Base-by-base conservation (phyloP, 1,140 invertebrate species). In the Megathymus violae region DNA sequence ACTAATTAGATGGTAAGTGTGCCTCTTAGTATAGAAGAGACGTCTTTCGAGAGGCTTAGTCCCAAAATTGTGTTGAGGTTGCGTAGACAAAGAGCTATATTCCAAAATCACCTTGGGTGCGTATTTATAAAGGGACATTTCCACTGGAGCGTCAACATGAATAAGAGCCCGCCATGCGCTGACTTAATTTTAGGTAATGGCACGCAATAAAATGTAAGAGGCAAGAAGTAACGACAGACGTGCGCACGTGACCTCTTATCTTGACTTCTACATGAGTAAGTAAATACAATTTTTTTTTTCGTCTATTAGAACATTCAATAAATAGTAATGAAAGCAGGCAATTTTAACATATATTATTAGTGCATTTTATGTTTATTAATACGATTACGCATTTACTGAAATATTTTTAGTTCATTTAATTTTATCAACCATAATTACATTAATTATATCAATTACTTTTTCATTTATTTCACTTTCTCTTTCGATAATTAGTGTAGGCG, bases 201-300 rank as follows among this genome's bases (percentile, higher is more conserved):
- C 68, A 71, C 66, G 74, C 76, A 86, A 85, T 88, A 89, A 87
- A 89, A 82, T 87, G 86, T 89, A 83, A 85, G 82, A 87, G 82
- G 73, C 74, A 62, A 78, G 71, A 62, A 75, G 71, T 85, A 81
- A 86, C 80, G 83, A 75, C 78, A 82, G 79, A 84, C 85, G 82
- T 84, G 83, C 77, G 84, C 76, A 71, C 84, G 82, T 87, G 80
- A 82, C 82, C 74, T 74, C 74, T 74, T 78, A 78, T 74, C 77
- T 72, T 73, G 70, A 59, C 71, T 76, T 68, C 66, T 72, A 77
- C 66, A 69, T 70, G 74, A 72, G 70, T 77, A 76, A 71, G 65
- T 67, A 69, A 73, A 78, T 73, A 80, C 74, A 78, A 78, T 74
- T 78, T 67, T 67, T 74, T 67, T 72, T 78, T 70, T 67, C 44